Percentiles rank a stretch among this genome's conserved stretches.
Evolutionary conservation across 2,113 vertebrate species (phyloP).

Genomic region (Calidris pugnax): DNA sequence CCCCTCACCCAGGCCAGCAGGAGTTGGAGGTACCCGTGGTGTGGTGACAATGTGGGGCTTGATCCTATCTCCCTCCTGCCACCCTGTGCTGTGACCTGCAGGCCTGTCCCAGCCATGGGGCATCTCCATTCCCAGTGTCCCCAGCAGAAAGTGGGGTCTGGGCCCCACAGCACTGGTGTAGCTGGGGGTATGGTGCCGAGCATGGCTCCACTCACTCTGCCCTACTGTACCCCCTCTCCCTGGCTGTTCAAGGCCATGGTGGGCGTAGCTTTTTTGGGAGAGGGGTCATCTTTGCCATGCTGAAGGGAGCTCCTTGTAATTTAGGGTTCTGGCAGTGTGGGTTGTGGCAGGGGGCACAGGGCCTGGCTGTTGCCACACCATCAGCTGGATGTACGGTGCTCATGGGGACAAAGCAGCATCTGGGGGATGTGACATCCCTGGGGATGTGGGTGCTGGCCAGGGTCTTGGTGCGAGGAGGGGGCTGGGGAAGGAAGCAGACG

Average conservation of each 20-base stretch:
- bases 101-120: not conserved
- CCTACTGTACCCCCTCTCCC: fast-evolving
- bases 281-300: fast-evolving
- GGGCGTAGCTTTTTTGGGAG: not conserved
- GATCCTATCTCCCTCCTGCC: not conserved
- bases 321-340: not conserved
- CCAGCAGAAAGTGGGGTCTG: not conserved
- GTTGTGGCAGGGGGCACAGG: not conserved
- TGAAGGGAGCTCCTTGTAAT: not conserved
- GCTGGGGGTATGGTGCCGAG: fast-evolving
- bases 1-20: not conserved
- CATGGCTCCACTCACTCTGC: not conserved
- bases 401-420: fast-evolving
- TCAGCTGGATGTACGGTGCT: not conserved
- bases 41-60: not conserved
- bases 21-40: no score
- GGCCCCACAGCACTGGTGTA: fast-evolving
- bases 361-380: fast-evolving
- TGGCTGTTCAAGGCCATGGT: not conserved
- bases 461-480: fast-evolving
- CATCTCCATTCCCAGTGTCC: not conserved
- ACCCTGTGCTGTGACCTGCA: not conserved
- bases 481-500: not conserved
- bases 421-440: fast-evolving
- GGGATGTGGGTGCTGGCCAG: not conserved